These are phyloP conservation scores for Drosophila demipolita DNA, from an alignment of 2,888 invertebrate species.

Conservation along the genomic window DNA sequence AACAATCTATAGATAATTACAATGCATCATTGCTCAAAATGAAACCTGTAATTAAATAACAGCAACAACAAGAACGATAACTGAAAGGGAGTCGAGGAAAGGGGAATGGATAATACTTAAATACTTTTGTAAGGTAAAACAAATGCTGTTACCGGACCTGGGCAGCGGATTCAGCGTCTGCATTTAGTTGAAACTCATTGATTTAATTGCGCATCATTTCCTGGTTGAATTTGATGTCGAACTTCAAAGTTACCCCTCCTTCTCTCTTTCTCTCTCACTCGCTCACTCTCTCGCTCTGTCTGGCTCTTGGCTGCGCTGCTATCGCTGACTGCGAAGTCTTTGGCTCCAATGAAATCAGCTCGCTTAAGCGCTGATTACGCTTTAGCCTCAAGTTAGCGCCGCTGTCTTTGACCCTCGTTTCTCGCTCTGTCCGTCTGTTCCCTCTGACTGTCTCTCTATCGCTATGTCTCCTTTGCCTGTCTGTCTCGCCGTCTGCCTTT, in stretches of 20 bases:
- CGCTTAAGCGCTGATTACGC: conserved; percentile 72
- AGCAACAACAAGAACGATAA: conserved; percentile 25
- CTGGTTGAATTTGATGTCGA: conserved; percentile 82
- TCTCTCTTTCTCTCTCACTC: neutral
- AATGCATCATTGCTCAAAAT: conserved; percentile 54
- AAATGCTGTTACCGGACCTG: conserved; percentile 26
- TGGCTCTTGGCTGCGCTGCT: conserved; percentile 5
- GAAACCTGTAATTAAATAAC: conserved; percentile 67
- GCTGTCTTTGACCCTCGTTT: conserved; percentile 39
- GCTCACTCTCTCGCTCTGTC: conserved; percentile 4
- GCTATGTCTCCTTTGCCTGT: neutral
- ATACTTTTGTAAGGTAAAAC: conserved; percentile 39
- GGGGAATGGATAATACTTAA: conserved; percentile 43
- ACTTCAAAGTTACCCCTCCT: conserved; percentile 43
- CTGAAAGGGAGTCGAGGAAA: conserved; percentile 4
- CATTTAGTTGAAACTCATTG: conserved; percentile 77
- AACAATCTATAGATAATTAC: conserved; percentile 62
- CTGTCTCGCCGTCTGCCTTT: neutral
- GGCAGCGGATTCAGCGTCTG: conserved; percentile 45
- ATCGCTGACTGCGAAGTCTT: conserved; percentile 3
- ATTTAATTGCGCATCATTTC: conserved; percentile 85
- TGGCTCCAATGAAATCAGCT: conserved; percentile 70
- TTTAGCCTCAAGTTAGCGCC: conserved; percentile 73
- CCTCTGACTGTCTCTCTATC: neutral
- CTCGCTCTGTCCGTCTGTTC: conserved; percentile 5